Conservation (phyloP, 2,113 vertebrate species). For the Aleadryas rufinucha region DNA sequence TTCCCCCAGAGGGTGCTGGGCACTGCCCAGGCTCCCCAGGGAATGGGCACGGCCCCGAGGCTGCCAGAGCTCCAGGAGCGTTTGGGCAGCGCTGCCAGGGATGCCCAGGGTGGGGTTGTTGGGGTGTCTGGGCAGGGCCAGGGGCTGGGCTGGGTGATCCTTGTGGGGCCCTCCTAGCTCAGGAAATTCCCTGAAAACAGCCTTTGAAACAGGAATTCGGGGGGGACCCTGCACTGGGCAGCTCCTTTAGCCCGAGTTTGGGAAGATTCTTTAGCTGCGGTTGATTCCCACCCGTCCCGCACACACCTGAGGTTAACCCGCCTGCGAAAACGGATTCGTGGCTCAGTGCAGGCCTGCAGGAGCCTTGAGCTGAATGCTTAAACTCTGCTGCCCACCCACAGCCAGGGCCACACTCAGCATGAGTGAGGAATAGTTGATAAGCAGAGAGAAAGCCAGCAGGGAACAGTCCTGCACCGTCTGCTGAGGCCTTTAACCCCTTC, state of each 20-base stretch:
- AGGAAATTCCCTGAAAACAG: neutral
- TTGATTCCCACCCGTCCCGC: neutral
- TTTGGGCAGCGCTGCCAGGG: neutral
- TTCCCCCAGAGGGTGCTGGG: neutral
- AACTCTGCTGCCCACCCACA: neutral
- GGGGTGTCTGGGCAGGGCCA: neutral
- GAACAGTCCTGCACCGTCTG: neutral
- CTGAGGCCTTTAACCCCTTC: neutral
- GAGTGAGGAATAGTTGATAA: neutral
- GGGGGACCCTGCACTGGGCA: neutral
- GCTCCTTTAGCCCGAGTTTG: neutral
- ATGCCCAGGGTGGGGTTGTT: neutral
- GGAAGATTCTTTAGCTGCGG: neutral
- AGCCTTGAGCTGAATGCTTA: neutral
- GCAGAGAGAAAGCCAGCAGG: neutral
- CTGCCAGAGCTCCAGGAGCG: neutral
- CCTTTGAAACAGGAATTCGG: accelerated
- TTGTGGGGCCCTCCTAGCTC: accelerated
- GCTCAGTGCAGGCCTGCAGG: neutral
- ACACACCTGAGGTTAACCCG: neutral
- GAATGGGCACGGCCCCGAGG: neutral
- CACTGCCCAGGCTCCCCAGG: neutral
- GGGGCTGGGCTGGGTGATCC: neutral
- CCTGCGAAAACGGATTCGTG: neutral
- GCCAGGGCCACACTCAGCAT: neutral